Conservation (phyloP, 2,888 invertebrate species). For the Apeira syringaria region DNA sequence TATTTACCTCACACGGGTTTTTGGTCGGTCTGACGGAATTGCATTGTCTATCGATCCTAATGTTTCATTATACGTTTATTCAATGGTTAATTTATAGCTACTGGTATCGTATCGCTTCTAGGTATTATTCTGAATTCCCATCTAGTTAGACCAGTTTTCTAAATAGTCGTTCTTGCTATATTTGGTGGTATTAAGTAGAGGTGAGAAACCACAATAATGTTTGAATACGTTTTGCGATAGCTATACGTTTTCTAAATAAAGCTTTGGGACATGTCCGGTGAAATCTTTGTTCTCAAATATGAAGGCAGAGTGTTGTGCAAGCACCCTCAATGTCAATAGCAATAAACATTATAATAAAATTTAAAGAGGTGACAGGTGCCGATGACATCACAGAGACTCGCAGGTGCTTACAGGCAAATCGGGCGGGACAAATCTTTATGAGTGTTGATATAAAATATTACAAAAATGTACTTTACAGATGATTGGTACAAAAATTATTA, state of each 20-base stretch:
- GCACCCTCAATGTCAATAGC: constrained; percentile 3
- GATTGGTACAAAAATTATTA: too few species aligned
- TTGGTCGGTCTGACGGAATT: constrained; percentile 36
- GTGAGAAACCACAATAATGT: too few species aligned
- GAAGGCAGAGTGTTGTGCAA: neutral
- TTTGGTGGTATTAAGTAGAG: neutral
- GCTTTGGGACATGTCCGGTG: too few species aligned
- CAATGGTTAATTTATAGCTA: constrained; percentile 49
- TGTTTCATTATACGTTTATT: constrained; percentile 38
- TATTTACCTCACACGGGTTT: constrained; percentile 45
- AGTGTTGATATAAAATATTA: too few species aligned
- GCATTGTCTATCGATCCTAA: constrained; percentile 38
- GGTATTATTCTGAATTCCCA: constrained; percentile 51
- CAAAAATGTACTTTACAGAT: too few species aligned
- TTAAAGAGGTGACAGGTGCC: too few species aligned
- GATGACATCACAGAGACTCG: too few species aligned
- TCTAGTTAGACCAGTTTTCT: constrained; percentile 54
- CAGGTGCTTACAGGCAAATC: too few species aligned
- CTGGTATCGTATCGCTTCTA: constrained; percentile 32
- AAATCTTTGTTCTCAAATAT: neutral
- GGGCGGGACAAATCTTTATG: too few species aligned
- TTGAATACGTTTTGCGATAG: too few species aligned
- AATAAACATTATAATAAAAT: too few species aligned
- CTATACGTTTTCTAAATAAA: too few species aligned
- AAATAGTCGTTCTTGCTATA: constrained; percentile 34